A percentile compares a stretch with the other conserved stretches of the same genome.
These are phyloP conservation scores for Napeogenes sylphis DNA, from an alignment of 2,888 invertebrate genomes.

Conservation along the genomic window DNA sequence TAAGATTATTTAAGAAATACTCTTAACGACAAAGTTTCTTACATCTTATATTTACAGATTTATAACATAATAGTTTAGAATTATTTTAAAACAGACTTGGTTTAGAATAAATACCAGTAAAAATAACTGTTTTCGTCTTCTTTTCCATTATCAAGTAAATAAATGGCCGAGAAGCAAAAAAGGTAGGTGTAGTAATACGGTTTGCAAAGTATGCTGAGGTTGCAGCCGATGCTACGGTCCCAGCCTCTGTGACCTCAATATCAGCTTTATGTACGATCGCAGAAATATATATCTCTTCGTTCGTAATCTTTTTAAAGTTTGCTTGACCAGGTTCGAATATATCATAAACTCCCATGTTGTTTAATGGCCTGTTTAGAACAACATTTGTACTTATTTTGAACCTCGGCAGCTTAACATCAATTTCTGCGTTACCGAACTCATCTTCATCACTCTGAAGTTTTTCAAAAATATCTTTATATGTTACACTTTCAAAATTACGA, in stretches of 20 bases:
- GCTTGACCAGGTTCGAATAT: slow-evolving; percentile 78
- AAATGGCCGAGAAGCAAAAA: slow-evolving; percentile 81
- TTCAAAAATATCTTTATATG: slow-evolving; percentile 70
- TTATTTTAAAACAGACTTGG: slow-evolving; percentile 45
- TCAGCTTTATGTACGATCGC: slow-evolving; percentile 83
- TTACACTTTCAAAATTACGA: slow-evolving; percentile 62
- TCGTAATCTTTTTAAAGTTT: slow-evolving; percentile 74
- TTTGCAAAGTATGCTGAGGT: slow-evolving; percentile 70
- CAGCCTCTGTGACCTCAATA: slow-evolving; percentile 85
- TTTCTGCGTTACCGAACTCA: slow-evolving; percentile 75
- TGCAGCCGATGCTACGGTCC: slow-evolving; percentile 82
- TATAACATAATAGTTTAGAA: too few relatives aligned
- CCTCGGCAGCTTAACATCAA: slow-evolving; percentile 80
- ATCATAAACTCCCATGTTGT: slow-evolving; percentile 81
- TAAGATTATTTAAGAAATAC: too few relatives aligned
- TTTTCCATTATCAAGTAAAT: slow-evolving; percentile 83
- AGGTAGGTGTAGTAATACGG: slow-evolving; percentile 76
- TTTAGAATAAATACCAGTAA: slow-evolving; percentile 78
- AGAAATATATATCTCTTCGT: slow-evolving; percentile 76
- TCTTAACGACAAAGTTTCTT: too few relatives aligned
- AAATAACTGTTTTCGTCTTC: slow-evolving; percentile 78
- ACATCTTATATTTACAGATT: too few relatives aligned
- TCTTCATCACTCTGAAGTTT: slow-evolving; percentile 65
- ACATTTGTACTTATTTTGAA: slow-evolving; percentile 80
- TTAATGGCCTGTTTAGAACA: slow-evolving; percentile 75